Evolutionary conservation across 2,113 vertebrate genomes (phyloP), one percentile per base, ranked within the genome.

Genomic region (Scomber colias): DNA sequence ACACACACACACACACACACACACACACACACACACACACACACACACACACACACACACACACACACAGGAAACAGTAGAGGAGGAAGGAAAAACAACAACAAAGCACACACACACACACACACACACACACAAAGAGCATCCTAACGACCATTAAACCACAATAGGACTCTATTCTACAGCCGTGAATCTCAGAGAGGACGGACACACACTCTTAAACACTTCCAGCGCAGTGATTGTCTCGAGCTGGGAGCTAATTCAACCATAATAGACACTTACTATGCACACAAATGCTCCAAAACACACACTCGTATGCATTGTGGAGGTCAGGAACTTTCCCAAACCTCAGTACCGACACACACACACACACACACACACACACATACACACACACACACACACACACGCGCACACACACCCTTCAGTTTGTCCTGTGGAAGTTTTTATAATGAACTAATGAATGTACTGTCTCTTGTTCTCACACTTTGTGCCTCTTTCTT

Each of bases 21-120:
- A 15, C 50, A 53, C 10, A 16, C 9, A 53, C 9, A 16, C 12
- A 15, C 5, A 53, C 14, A 15, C 9, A 53, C 15, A 15, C 50
- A 1, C 9, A 11, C 50, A 13, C 50, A 14, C 6, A 17, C 56
- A 71, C 19, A 82, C 14, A 55, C 50, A 54, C 16, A 49, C 75
- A 79, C 68, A 71, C 72, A 67, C 54, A 17, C 71, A 84, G 89
- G 81, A 90, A 87, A 75, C 69, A 78, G 79, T 60, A 59, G 71
- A 73, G 66, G 69, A 86, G 83, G 84, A 87, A 85, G 70, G 66
- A 87, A 85, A 49, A 82, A 84, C 86, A 83, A 78, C 76, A 70
- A 53, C 24, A 73, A n/a, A n/a, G n/a, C n/a, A 71, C 57, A 68
- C 24, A 27, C 24, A 27, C 24, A 27, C 24, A 27, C 24, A 27